Conservation (phyloP, 1,140 invertebrate genomes). For the Berghia stephanieae region DNA sequence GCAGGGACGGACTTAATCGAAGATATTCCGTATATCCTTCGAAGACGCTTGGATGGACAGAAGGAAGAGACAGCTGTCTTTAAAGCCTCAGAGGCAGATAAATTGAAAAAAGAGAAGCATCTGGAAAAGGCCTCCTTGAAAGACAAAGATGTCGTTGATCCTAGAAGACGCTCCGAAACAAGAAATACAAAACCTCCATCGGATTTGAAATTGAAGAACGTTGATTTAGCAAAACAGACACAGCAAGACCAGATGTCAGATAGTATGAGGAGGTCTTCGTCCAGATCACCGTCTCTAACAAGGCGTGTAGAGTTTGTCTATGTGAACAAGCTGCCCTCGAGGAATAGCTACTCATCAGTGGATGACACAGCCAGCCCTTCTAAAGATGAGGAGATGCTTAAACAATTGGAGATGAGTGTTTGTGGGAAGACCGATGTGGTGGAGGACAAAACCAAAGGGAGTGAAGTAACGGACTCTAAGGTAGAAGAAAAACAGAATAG, state of each 20-base stretch:
- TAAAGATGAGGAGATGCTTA: constrained; percentile 58
- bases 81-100: constrained; percentile 35
- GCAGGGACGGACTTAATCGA: constrained; percentile 60
- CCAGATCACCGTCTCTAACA: constrained; percentile 49
- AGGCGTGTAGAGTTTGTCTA: constrained; percentile 63
- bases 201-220: too few relatives aligned
- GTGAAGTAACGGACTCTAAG: not conserved
- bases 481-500: not conserved
- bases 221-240: too few relatives aligned
- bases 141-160: not conserved
- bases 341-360: constrained; percentile 66
- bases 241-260: not conserved
- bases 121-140: constrained; percentile 23
- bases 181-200: too few relatives aligned
- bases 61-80: constrained; percentile 47
- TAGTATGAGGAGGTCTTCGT: constrained; percentile 18
- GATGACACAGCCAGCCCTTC: constrained; percentile 68
- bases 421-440: not conserved
- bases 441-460: not conserved
- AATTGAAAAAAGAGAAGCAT: constrained; percentile 40
- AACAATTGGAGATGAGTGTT: constrained; percentile 39
- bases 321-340: constrained; percentile 64
- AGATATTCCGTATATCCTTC: constrained; percentile 68
- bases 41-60: constrained; percentile 53
- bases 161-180: not conserved